A percentile compares a stretch with the other conserved stretches of the same genome.
phyloP scores from a whole-genome alignment of 1,140 invertebrate genomes.

The Tigriopus japonicus region DNA sequence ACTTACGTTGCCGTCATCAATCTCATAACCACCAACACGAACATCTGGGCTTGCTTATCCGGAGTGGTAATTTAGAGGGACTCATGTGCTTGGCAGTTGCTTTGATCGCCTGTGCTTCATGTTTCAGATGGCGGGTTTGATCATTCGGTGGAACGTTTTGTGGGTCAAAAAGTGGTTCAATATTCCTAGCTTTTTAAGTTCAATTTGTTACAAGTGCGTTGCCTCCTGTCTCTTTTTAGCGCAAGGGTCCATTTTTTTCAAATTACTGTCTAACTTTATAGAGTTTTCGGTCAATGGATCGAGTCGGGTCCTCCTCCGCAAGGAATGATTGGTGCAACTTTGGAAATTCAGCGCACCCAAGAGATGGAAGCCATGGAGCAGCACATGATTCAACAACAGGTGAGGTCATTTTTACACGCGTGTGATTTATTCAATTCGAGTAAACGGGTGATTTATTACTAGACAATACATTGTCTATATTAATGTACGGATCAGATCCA shows the following conservation, averaged over 20 bases:
- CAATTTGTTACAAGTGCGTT: neutral
- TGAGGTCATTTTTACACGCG: neutral
- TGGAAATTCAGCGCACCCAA: neutral
- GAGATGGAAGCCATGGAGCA: constrained; percentile 1
- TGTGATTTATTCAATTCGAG: no score
- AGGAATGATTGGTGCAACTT: neutral
- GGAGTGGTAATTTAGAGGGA: no score
- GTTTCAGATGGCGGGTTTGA: neutral
- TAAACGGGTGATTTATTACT: no score
- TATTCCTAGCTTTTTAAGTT: neutral
- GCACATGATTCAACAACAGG: neutral
- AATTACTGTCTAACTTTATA: neutral
- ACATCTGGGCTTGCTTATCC: no score
- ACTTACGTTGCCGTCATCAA: no score
- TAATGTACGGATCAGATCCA: no score
- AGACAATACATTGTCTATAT: no score
- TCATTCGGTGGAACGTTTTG: neutral
- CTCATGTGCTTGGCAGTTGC: no score
- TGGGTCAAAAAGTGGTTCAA: neutral
- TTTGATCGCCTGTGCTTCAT: no score
- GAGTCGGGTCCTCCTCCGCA: neutral
- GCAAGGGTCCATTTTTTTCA: neutral
- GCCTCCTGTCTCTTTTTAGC: no score
- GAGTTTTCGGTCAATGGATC: neutral
- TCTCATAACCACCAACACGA: no score